Percentiles rank a stretch among this genome's conserved stretches.
These are phyloP conservation scores for Ginglymostoma cirratum DNA, from an alignment of 2,113 vertebrate species.

Conservation along the genomic window DNA sequence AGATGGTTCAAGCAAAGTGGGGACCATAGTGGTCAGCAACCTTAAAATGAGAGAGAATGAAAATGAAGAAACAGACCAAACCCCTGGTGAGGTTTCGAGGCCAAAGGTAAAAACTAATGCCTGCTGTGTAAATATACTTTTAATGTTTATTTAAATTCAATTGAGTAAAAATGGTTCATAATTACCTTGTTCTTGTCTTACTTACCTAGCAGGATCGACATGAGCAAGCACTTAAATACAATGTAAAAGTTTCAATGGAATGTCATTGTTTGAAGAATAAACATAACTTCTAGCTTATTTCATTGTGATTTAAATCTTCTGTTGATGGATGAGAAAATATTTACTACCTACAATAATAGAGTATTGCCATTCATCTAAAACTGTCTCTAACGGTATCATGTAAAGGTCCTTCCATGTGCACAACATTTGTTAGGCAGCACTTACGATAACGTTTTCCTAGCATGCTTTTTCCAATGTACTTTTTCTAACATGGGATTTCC, in stretches of 20 bases:
- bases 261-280: neutral
- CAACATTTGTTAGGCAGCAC: neutral
- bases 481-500: neutral
- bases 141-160: neutral
- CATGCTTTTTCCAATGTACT: neutral
- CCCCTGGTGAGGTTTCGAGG: conserved; percentile 65
- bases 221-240: neutral
- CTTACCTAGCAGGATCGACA: neutral
- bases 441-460: neutral
- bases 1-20: conserved; percentile 82
- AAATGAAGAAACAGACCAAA: conserved; percentile 73
- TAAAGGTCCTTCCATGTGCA: neutral
- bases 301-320: neutral
- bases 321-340: neutral
- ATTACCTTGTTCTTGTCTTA: too few species aligned
- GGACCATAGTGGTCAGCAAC: conserved; percentile 80
- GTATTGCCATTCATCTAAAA: neutral
- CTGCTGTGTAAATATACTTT: neutral
- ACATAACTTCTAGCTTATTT: neutral
- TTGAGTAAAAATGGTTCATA: neutral
- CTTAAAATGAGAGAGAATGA: conserved; percentile 92
- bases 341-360: neutral
- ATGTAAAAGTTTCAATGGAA: neutral
- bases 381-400: neutral
- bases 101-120: conserved; percentile 63